Evolutionary conservation across 2,888 invertebrate species (phyloP).

Genomic region (Tolmerus cingulatus): DNA sequence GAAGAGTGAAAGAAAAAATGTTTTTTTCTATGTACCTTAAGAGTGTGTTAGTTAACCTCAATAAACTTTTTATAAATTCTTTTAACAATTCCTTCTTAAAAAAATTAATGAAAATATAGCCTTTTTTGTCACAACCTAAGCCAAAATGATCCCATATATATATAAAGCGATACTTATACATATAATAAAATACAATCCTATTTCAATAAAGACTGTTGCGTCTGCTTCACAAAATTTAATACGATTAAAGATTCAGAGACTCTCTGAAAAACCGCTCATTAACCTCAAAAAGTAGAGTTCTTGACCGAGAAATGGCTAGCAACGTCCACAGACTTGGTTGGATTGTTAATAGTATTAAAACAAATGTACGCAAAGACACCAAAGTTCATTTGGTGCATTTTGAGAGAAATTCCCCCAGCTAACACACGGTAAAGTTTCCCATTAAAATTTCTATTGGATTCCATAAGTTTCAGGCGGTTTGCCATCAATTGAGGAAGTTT

Average conservation of each 20-base stretch:
- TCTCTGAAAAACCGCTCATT: background rate
- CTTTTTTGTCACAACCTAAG: too few relatives aligned
- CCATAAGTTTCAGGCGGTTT: background rate
- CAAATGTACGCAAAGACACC: background rate
- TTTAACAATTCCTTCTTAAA: too few relatives aligned
- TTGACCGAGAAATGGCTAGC: background rate
- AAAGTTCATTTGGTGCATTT: background rate
- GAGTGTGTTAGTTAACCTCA: too few relatives aligned
- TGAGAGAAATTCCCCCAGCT: background rate
- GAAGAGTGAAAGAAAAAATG: too few relatives aligned
- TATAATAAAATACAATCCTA: too few relatives aligned
- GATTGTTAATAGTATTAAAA: background rate
- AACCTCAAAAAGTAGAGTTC: background rate
- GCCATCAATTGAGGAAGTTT: background rate
- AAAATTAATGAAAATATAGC: too few relatives aligned
- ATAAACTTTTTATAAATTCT: too few relatives aligned
- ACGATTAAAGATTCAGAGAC: background rate
- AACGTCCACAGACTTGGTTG: background rate
- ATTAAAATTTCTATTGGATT: background rate
- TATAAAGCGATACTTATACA: too few relatives aligned
- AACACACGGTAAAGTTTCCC: background rate
- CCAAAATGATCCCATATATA: too few relatives aligned
- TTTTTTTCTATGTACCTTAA: too few relatives aligned
- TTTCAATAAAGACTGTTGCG: background rate
- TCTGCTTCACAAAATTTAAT: background rate